Percentiles rank a stretch among this genome's conserved stretches.
Evolutionary conservation across 64 coral and sea anemone species (phyloP).

Genomic region (Montipora foliosa): DNA sequence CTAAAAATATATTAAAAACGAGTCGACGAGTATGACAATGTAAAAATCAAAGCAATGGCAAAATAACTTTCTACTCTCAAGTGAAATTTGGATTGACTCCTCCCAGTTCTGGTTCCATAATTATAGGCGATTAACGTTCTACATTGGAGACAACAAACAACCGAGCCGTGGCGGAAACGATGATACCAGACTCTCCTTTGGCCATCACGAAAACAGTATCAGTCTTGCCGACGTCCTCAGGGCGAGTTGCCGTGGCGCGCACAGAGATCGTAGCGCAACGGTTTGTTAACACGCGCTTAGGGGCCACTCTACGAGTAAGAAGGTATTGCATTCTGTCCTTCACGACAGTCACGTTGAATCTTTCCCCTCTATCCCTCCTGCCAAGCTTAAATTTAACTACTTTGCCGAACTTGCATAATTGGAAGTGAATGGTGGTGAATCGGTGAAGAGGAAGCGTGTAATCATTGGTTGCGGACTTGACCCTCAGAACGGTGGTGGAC

Average conservation of each 20-base stretch:
- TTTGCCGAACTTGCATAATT: slow-evolving; percentile 29
- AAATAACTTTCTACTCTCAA: too few relatives aligned
- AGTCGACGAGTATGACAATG: too few relatives aligned
- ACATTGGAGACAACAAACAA: background rate
- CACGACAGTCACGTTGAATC: slow-evolving; percentile 8
- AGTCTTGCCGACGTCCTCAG: background rate
- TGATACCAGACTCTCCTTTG: background rate
- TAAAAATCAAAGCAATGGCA: too few relatives aligned
- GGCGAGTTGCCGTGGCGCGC: background rate
- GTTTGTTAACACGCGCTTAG: background rate
- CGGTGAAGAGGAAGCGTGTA: slow-evolving; percentile 66
- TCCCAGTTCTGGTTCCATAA: too few relatives aligned
- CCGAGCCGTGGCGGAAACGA: background rate
- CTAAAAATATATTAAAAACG: too few relatives aligned
- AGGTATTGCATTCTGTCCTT: slow-evolving; percentile 26
- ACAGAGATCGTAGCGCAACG: slow-evolving; percentile 7
- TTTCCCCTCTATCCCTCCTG: background rate
- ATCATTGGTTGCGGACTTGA: slow-evolving; percentile 38
- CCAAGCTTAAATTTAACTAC: too few relatives aligned
- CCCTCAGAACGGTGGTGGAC: slow-evolving; percentile 43
- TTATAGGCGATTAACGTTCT: too few relatives aligned
- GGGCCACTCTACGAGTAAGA: background rate
- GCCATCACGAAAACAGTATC: slow-evolving; percentile 13
- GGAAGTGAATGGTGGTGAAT: slow-evolving; percentile 51
- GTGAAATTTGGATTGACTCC: too few relatives aligned